These are phyloP conservation scores for Rallus limicola DNA, from an alignment of 2,113 vertebrate genomes.

Conservation along the genomic window DNA sequence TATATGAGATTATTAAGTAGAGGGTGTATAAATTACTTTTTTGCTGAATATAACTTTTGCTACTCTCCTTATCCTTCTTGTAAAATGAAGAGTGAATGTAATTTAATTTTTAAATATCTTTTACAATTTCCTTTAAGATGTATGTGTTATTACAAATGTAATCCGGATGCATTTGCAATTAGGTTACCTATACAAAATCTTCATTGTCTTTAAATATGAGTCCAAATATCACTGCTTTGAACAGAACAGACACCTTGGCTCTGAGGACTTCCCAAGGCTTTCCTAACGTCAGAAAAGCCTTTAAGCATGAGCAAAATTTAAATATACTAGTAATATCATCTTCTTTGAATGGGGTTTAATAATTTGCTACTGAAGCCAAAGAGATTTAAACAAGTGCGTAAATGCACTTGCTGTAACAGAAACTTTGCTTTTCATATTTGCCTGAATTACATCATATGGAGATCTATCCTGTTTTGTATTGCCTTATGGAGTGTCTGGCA, in stretches of 20 bases:
- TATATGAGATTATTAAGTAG: constrained; percentile 73
- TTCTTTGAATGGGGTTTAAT: background rate
- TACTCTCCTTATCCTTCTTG: constrained; percentile 55
- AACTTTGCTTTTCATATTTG: background rate
- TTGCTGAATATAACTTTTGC: constrained; percentile 66
- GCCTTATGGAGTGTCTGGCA: background rate
- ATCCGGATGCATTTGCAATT: constrained; percentile 23
- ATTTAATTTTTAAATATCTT: constrained; percentile 45
- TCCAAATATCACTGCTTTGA: background rate
- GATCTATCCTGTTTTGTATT: background rate
- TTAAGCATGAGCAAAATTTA: background rate
- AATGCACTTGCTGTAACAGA: background rate
- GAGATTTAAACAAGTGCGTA: background rate
- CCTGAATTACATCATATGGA: background rate
- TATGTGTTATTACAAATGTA: constrained; percentile 24
- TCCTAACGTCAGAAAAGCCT: background rate
- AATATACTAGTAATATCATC: background rate
- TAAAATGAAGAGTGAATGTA: constrained; percentile 36
- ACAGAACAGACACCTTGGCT: background rate
- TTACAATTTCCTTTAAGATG: constrained; percentile 30
- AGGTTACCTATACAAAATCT: background rate
- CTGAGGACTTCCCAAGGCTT: background rate
- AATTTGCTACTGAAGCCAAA: background rate
- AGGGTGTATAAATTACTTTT: constrained; percentile 68
- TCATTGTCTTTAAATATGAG: background rate